Conservation (phyloP, 2,113 vertebrate genomes). For the Mungos mungo region DNA sequence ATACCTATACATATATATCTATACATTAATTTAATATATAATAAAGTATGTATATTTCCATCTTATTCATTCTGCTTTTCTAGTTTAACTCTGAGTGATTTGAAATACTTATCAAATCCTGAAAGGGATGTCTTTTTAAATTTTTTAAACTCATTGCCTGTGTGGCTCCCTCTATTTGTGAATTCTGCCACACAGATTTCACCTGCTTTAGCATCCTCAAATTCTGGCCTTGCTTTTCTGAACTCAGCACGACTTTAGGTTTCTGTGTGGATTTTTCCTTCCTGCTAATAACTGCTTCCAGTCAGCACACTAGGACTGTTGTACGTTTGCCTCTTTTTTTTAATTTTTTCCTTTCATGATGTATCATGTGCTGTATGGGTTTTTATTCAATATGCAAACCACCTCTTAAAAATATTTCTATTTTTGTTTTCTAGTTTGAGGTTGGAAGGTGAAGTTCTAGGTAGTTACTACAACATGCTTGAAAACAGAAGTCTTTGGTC, state of each 20-base stretch:
- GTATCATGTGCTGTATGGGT: background rate
- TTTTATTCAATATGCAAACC: background rate
- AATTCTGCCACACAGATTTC: background rate
- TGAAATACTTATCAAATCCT: background rate
- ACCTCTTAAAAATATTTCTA: background rate
- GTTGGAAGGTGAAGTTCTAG: background rate
- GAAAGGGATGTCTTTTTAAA: background rate
- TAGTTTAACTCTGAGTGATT: background rate
- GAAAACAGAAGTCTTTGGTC: background rate
- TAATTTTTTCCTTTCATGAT: background rate
- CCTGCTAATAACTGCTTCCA: background rate
- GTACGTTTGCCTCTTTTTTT: accelerated
- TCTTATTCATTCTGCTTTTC: background rate
- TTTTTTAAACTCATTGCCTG: background rate
- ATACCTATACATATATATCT: background rate
- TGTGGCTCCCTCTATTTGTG: background rate
- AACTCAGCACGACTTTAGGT: background rate
- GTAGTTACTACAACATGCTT: background rate
- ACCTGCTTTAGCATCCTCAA: background rate
- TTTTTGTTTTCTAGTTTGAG: background rate
- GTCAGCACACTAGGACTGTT: background rate
- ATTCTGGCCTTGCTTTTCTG: background rate
- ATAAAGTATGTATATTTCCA: background rate
- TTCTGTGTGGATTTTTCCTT: background rate
- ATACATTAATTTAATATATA: background rate